Evolutionary conservation across 2,888 invertebrate genomes (phyloP).

Genomic region (Watsonalla binaria): DNA sequence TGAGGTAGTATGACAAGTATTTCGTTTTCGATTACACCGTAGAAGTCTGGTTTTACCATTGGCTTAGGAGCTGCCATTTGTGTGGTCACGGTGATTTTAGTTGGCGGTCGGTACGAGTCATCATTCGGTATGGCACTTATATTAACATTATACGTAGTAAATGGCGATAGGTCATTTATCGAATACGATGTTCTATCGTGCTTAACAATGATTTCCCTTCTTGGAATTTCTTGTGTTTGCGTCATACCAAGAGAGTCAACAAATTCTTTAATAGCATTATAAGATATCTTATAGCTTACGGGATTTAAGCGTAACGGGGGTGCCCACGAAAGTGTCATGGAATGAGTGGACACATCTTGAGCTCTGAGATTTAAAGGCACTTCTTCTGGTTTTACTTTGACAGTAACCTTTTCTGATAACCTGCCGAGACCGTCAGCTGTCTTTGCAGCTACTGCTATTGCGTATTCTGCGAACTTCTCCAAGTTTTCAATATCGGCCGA

Average conservation of each 20-base stretch:
- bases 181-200: slow-evolving; percentile 85
- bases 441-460: slow-evolving; percentile 92
- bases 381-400: slow-evolving; percentile 95
- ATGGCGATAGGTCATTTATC: slow-evolving; percentile 93
- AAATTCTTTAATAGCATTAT: slow-evolving; percentile 95
- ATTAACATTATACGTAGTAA: slow-evolving; percentile 96
- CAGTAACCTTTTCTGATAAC: slow-evolving; percentile 92
- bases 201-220: slow-evolving; percentile 84
- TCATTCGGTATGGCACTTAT: slow-evolving; percentile 93
- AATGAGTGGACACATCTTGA: slow-evolving; percentile 94
- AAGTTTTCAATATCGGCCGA: slow-evolving; percentile 93
- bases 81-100: slow-evolving; percentile 95
- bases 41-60: slow-evolving; percentile 97
- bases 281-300: slow-evolving; percentile 92
- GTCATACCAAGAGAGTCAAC: slow-evolving; percentile 96
- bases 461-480: slow-evolving; percentile 94
- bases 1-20: slow-evolving; percentile 95
- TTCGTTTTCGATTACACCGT: slow-evolving; percentile 92
- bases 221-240: slow-evolving; percentile 89
- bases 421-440: slow-evolving; percentile 90
- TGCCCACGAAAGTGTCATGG: slow-evolving; percentile 95
- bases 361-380: slow-evolving; percentile 93
- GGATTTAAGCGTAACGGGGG: slow-evolving; percentile 94
- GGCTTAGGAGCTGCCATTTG: slow-evolving; percentile 98
- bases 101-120: slow-evolving; percentile 91